Base-by-base conservation (phyloP, 1,140 invertebrate genomes). In the Aphaenogaster floridana region DNA sequence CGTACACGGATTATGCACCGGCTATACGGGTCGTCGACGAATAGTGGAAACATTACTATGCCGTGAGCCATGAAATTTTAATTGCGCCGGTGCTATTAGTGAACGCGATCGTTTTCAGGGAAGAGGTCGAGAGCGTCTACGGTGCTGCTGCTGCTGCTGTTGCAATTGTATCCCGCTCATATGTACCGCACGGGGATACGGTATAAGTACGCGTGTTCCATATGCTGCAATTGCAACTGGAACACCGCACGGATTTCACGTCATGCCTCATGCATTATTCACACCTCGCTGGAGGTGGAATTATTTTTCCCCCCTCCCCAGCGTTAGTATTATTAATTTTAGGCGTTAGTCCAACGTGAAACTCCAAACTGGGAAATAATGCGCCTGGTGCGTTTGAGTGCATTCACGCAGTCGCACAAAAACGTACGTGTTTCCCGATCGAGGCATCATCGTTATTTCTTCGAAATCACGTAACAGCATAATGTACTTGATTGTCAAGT, bases 191-290 rank as follows among this genome's bases (percentile, higher is more conserved):
- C 34, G n/a, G 45, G 42, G 61, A 87, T 64, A 52, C 34, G 48
- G 17, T 28, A 69, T 69, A 80, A 84, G 72, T 77, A 88, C 83
- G 69, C 50, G 42, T 79, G 61, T 68, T 72, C 84, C 87, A 69
- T 63, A 54, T 76, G 80, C 36, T 76, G 50, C 71, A 50, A 61
- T 52, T 76, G 76, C 88, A 68, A 68, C 68, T 39, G 45, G 45
- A 86, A 78, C 83, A 57, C 39, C 42, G 66, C 76, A 59, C 50
- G 54, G 76, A 86, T 81, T 86, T 80, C 64, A 42, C 78, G 36
- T 71, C 68, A 66, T 64, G 83, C 79, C 79, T 87, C 71, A 90
- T 91, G 81, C 86, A 91, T 91, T 91, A 91, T 92, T 92, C 89
- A 87, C 87, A 78, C 86, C 66, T 77, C 68, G 80, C 80, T 54